phyloP scores from a whole-genome alignment of 2,797 vertebrate genomes.

The Cyprinodon diabolis region DNA sequence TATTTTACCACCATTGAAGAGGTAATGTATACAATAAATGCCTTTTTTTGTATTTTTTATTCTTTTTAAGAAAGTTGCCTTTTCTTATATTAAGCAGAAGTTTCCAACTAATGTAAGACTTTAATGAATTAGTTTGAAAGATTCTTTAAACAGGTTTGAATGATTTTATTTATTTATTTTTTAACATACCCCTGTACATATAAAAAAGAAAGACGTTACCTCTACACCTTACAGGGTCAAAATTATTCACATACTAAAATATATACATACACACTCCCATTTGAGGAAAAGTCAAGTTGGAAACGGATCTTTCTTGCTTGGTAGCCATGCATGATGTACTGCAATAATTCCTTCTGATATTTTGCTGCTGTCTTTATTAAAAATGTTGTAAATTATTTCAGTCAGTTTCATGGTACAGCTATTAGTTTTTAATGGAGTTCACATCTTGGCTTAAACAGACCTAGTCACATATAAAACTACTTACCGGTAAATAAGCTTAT shows the following conservation, averaged over 20 bases:
- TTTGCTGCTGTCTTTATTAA: background rate
- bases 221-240: background rate
- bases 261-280: background rate
- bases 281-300: background rate
- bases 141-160: background rate
- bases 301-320: background rate
- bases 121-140: background rate
- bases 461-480: no score
- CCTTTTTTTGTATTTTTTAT: background rate
- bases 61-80: no score
- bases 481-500: no score
- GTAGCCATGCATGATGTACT: background rate
- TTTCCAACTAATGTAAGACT: background rate
- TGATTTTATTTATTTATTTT: background rate
- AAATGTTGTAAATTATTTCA: background rate
- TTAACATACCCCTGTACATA: background rate
- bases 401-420: background rate
- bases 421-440: background rate
- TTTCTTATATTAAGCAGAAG: background rate
- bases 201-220: background rate
- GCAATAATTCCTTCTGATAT: background rate
- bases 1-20: slow-evolving; percentile 94
- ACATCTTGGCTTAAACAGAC: background rate
- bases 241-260: background rate
- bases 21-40: slow-evolving; percentile 74